Evolutionary conservation across 2,888 invertebrate species (phyloP).

Genomic region (Phanerotoma sp.): DNA sequence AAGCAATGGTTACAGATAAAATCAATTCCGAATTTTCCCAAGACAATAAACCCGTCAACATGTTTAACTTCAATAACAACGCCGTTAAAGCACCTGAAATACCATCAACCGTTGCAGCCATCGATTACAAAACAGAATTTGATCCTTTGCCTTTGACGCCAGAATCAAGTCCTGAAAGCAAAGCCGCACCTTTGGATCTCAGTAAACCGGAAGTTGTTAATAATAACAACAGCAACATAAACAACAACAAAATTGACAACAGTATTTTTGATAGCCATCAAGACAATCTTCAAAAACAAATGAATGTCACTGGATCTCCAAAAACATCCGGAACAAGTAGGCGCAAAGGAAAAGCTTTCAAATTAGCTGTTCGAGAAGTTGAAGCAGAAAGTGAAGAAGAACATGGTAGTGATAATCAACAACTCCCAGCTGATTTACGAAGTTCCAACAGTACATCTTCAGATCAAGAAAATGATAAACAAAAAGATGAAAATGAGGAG

Average conservation of each 20-base stretch:
- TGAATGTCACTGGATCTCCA: slow-evolving; percentile 15
- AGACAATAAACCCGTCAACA: no score
- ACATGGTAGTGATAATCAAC: no score
- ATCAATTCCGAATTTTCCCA: no score
- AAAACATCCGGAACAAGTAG: slow-evolving; percentile 58
- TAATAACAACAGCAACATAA: slow-evolving; percentile 48
- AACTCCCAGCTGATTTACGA: no score
- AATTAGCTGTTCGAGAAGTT: slow-evolving; percentile 68
- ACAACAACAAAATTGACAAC: no score
- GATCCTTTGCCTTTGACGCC: background rate
- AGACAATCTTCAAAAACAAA: slow-evolving; percentile 49
- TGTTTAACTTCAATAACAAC: slow-evolving; percentile 1
- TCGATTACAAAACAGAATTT: no score
- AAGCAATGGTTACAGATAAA: slow-evolving; percentile 10
- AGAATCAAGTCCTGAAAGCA: slow-evolving; percentile 38
- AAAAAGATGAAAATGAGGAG: no score
- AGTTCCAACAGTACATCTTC: background rate
- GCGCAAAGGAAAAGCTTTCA: slow-evolving; percentile 84
- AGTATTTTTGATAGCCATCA: slow-evolving; percentile 39
- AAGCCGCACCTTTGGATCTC: slow-evolving; percentile 63
- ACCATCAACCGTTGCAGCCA: background rate
- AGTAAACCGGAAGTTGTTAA: slow-evolving; percentile 57
- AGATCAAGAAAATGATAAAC: no score
- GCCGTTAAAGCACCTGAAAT: slow-evolving; percentile 7
- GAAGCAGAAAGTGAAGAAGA: slow-evolving; percentile 57